These are phyloP conservation scores for Florisuga fusca DNA, from an alignment of 2,797 vertebrate species.

Conservation along the genomic window DNA sequence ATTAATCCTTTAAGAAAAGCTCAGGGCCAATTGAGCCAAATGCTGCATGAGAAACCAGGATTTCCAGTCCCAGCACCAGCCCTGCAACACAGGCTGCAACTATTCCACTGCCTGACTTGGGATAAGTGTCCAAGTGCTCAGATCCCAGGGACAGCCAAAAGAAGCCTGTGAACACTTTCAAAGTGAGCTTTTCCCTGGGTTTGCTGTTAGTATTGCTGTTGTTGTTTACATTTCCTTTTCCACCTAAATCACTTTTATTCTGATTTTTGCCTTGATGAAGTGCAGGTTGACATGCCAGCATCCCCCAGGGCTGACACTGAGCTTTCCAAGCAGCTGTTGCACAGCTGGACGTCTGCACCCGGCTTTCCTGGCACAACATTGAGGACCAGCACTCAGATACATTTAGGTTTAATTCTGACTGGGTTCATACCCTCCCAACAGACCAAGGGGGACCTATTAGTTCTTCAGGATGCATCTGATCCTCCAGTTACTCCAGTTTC, in stretches of 20 bases:
- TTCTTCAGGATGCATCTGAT: not conserved
- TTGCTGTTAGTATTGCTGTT: not conserved
- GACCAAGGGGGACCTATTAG: fast-evolving
- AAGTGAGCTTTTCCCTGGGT: not conserved
- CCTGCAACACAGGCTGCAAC: not conserved
- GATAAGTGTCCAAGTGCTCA: not conserved
- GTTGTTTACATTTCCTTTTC: not conserved
- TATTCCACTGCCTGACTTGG: not conserved
- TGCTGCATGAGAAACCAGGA: not conserved
- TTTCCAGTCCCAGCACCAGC: not conserved
- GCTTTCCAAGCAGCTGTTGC: not conserved
- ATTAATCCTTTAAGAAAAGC: not conserved
- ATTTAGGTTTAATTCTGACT: not conserved
- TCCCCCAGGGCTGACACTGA: fast-evolving
- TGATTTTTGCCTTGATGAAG: not conserved
- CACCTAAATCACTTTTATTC: not conserved
- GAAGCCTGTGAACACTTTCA: not conserved
- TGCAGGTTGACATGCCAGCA: not conserved
- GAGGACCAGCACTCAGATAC: not conserved
- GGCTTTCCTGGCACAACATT: not conserved
- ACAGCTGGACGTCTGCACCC: not conserved
- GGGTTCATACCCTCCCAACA: not conserved
- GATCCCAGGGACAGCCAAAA: not conserved
- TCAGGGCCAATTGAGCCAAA: not conserved
- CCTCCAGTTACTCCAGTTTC: not conserved